Evolutionary conservation across 2,113 vertebrate genomes (phyloP), one percentile per base, ranked within the genome.

Genomic region (Ptilonorhynchus violaceus): DNA sequence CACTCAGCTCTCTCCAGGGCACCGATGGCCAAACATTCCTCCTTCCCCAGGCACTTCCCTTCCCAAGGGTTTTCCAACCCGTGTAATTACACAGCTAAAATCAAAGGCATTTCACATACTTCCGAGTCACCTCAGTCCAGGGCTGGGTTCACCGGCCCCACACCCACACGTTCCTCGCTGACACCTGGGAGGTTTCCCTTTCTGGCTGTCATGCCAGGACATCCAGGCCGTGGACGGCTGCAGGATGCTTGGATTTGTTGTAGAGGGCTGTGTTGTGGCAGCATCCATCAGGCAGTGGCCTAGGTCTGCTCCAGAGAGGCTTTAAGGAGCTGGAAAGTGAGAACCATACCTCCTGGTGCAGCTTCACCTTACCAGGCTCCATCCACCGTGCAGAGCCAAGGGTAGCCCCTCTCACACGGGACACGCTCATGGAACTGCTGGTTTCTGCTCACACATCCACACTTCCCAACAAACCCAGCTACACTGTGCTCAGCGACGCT

Each of bases 401-500:
- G 19, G 41, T 8, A 35, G 41, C 64, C 14, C 2, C 1, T 10
- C 60, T 31, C 24, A 10, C 79, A 5, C 0, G 1, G 60, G 50
- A 35, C 3, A 6, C 0, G 3, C 47, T 63, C 30, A 1, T 6
- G 49, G 44, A 16, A 9, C 33, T 3, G 18, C 37, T 6, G 31
- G 2, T 7, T 53, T 39, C 56, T 49, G 21, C 77, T 46, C 35
- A 3, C 18, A 3, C 1, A 2, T 11, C 47, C 1, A 0, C 6
- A 6, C 13, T 12, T 56, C 52, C 62, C 76, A 39, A 28, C 41
- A 25, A 41, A 41, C 10, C 35, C 35, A 11, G 47, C 60, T 3
- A 2, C 0, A 7, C 30, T 9, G 15, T 0, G 10, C 9, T 53
- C 42, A 2, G 78, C 4, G 7, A 21, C 0, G 0, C 64, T 13